These are phyloP conservation scores for Cuniculus paca DNA, from an alignment of 2,797 vertebrate genomes.

Conservation along the genomic window DNA sequence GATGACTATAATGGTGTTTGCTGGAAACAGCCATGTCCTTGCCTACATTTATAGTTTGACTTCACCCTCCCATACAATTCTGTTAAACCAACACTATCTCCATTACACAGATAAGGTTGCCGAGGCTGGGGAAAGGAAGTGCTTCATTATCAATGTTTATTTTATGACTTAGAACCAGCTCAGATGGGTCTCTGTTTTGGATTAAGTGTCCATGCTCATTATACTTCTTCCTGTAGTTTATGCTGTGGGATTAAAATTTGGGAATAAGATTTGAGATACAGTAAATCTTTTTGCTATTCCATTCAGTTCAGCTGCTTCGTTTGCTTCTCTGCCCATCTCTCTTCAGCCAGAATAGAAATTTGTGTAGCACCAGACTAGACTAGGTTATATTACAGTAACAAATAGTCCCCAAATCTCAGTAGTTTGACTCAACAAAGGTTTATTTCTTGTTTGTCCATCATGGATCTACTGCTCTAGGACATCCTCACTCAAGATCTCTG, in stretches of 20 bases:
- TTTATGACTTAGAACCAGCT: neutral
- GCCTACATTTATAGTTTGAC: neutral
- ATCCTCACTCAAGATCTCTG: neutral
- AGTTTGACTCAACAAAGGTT: slow-evolving; percentile 44
- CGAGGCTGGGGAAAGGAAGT: neutral
- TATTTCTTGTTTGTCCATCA: slow-evolving; percentile 20
- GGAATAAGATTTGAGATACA: neutral
- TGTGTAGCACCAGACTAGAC: slow-evolving; percentile 41
- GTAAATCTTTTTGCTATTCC: neutral
- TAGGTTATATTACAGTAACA: slow-evolving; percentile 13
- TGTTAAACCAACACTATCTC: neutral
- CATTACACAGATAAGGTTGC: slow-evolving; percentile 2
- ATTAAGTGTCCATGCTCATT: neutral
- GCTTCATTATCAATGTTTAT: neutral
- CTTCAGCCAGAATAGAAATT: neutral
- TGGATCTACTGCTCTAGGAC: slow-evolving; percentile 5
- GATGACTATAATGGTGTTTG: neutral
- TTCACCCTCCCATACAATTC: neutral
- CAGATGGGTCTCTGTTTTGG: neutral
- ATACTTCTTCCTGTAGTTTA: neutral
- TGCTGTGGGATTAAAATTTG: slow-evolving; percentile 41
- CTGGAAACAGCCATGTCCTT: neutral
- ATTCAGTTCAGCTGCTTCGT: neutral
- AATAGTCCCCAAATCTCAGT: slow-evolving; percentile 19
- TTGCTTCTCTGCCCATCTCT: neutral